These are phyloP conservation scores for Montipora capricornis DNA, from an alignment of 64 coral and sea anemone species.

Conservation along the genomic window DNA sequence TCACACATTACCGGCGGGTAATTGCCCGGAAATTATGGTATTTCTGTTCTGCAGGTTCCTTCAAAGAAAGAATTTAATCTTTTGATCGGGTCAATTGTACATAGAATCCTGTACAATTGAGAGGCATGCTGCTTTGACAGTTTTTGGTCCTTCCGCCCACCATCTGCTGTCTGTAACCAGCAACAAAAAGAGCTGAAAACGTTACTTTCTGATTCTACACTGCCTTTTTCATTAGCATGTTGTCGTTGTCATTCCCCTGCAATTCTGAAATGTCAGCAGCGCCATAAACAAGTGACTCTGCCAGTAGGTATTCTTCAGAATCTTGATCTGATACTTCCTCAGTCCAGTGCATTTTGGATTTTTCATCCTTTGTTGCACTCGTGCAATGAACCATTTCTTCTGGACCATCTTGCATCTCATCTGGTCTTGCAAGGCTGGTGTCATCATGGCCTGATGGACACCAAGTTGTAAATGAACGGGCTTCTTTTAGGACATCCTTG, in stretches of 20 bases:
- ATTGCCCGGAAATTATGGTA: no score
- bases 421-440: not conserved
- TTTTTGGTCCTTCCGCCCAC: slow-evolving; percentile 36
- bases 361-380: not conserved
- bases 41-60: slow-evolving; percentile 45
- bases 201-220: no score
- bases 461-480: not conserved
- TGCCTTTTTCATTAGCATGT: no score
- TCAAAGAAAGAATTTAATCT: slow-evolving; percentile 24
- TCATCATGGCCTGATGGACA: not conserved
- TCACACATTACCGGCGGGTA: no score
- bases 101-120: slow-evolving; percentile 36
- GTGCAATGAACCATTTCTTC: not conserved
- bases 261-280: not conserved
- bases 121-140: slow-evolving; percentile 35
- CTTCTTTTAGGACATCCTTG: not conserved
- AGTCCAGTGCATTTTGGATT: not conserved
- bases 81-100: slow-evolving; percentile 34
- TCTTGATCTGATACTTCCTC: not conserved
- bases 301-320: not conserved
- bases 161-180: slow-evolving; percentile 56
- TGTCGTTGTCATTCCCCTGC: not conserved
- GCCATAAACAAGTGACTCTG: not conserved
- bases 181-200: not conserved
- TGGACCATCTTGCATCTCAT: not conserved